Evolutionary conservation across 2,113 vertebrate genomes (phyloP).

Genomic region (Dendropsophus ebraccatus): DNA sequence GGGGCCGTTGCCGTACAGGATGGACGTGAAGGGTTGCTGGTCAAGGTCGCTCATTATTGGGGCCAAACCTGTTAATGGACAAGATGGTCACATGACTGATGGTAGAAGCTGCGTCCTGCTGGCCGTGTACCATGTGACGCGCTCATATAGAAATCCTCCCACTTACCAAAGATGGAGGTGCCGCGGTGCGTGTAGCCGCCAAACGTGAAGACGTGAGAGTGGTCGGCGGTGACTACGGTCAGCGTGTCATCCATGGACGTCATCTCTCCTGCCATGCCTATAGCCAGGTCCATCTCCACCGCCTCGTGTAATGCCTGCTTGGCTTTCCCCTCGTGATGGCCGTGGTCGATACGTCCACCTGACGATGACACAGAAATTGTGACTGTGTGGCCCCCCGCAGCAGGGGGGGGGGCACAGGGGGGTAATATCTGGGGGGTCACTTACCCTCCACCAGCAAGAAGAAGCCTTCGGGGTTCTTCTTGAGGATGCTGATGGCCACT

Average conservation of each 20-base stretch:
- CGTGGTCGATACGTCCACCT: constrained; percentile 94
- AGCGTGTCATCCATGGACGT: constrained; percentile 83
- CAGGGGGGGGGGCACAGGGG: too few species aligned
- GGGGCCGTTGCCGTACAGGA: constrained; percentile 92
- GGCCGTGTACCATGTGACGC: too few species aligned
- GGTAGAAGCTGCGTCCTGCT: too few species aligned
- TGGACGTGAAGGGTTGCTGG: constrained; percentile 91
- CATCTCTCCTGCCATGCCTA: constrained; percentile 74
- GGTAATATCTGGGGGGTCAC: not conserved
- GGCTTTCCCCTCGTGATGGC: constrained; percentile 94
- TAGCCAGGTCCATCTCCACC: constrained; percentile 91
- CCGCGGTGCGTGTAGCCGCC: constrained; percentile 90
- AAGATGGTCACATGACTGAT: not conserved
- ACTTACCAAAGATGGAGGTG: constrained; percentile 90
- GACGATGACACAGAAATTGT: not conserved
- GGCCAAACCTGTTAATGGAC: constrained; percentile 78
- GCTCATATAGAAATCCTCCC: not conserved
- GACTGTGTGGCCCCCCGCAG: not conserved
- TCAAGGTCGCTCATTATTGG: constrained; percentile 90
- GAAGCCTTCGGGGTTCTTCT: constrained; percentile 87
- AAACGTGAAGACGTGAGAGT: constrained; percentile 93
- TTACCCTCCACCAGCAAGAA: constrained; percentile 93
- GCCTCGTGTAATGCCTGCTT: constrained; percentile 88
- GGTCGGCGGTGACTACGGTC: constrained; percentile 91
- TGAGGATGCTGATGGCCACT: constrained; percentile 85